Percentiles rank a stretch among this genome's conserved stretches.
These are phyloP conservation scores for Drosophila arawakana DNA, from an alignment of 1,140 invertebrate species.

Conservation along the genomic window DNA sequence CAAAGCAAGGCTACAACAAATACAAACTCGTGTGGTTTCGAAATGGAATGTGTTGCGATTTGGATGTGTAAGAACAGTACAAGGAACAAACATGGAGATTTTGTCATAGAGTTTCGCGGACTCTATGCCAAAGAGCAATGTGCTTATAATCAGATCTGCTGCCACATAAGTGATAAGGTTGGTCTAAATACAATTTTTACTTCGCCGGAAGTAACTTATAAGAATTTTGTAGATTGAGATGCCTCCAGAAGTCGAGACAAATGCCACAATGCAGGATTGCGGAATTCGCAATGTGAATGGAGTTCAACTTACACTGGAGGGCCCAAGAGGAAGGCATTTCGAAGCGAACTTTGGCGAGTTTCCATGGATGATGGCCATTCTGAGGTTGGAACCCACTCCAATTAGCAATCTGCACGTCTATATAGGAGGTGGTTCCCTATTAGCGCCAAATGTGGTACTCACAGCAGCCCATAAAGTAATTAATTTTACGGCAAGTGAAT, in stretches of 20 bases:
- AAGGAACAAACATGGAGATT: not conserved
- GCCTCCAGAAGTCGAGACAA: not conserved
- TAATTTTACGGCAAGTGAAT: conserved; percentile 68
- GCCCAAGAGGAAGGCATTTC: not conserved
- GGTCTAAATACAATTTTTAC: not conserved
- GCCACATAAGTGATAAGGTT: conserved; percentile 26
- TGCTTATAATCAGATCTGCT: conserved; percentile 15
- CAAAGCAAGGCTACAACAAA: no score
- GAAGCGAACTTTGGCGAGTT: conserved; percentile 90
- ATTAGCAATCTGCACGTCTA: conserved; percentile 86
- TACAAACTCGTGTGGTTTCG: not conserved
- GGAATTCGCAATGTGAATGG: conserved; percentile 19
- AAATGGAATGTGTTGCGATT: conserved; percentile 16
- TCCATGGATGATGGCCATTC: conserved; percentile 93
- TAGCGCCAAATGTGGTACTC: conserved; percentile 87
- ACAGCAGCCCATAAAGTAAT: conserved; percentile 89
- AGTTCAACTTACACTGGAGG: not conserved
- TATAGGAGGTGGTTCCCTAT: conserved; percentile 89
- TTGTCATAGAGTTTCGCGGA: not conserved
- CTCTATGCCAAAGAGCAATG: not conserved
- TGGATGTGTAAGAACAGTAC: conserved; percentile 18
- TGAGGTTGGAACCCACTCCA: conserved; percentile 87
- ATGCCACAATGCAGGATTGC: not conserved
- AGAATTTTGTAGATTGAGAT: not conserved
- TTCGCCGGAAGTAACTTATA: no score